These are phyloP conservation scores for Hippolais icterina DNA, from an alignment of 2,113 vertebrate genomes.

Conservation along the genomic window DNA sequence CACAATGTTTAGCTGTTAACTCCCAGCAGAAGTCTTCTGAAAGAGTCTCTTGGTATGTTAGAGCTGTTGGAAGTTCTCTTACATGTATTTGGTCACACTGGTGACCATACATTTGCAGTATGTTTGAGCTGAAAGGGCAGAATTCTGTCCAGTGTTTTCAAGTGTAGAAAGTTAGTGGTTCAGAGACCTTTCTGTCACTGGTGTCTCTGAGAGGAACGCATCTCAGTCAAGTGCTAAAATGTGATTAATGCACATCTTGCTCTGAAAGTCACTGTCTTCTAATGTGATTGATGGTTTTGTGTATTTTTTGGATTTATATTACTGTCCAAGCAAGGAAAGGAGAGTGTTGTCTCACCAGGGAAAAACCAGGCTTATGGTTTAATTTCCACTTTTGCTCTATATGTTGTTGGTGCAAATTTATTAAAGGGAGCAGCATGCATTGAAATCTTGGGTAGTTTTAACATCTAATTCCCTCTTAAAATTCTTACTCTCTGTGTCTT, in stretches of 20 bases:
- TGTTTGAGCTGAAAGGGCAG: background rate
- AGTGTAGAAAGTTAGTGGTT: background rate
- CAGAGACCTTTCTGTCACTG: background rate
- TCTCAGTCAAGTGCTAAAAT: background rate
- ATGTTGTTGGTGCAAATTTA: fast-evolving
- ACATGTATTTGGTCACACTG: background rate
- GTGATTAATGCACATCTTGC: background rate
- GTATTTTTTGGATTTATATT: background rate
- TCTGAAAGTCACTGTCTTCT: background rate
- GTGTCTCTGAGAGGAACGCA: background rate
- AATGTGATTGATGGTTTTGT: background rate
- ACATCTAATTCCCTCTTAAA: background rate
- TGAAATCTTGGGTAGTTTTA: background rate
- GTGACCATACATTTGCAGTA: background rate
- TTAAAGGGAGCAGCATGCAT: background rate
- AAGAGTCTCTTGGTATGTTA: background rate
- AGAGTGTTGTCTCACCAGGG: background rate
- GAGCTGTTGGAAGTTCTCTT: background rate
- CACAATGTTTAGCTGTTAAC: background rate
- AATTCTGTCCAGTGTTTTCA: background rate
- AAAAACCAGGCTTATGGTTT: background rate
- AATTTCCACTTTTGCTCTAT: background rate
- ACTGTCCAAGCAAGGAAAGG: background rate
- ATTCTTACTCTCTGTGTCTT: background rate
- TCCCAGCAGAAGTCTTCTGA: background rate